Percentiles rank a stretch among this genome's conserved stretches.
These are phyloP conservation scores for Cheirogaleus major DNA, from an alignment of 2,797 vertebrate genomes.

Conservation along the genomic window DNA sequence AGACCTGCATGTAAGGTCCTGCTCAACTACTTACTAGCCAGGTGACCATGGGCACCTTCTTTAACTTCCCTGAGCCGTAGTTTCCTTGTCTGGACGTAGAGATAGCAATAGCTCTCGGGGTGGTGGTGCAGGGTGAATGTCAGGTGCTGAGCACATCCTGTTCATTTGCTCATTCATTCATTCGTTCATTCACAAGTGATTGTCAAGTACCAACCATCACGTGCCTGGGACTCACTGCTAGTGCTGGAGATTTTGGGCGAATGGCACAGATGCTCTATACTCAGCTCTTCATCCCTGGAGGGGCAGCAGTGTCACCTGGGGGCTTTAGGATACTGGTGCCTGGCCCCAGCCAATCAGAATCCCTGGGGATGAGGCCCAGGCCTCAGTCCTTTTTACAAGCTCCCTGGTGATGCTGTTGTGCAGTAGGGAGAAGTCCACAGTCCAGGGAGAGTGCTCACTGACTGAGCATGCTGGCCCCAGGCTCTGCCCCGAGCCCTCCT, in stretches of 20 bases:
- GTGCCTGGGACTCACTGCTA: fast-evolving
- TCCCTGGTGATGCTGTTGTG: background rate
- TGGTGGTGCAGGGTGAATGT: background rate
- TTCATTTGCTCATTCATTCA: background rate
- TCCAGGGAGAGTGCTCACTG: background rate
- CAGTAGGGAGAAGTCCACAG: background rate
- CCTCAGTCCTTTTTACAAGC: background rate
- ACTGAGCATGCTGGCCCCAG: background rate
- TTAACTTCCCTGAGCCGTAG: background rate
- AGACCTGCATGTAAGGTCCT: background rate
- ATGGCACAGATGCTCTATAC: background rate
- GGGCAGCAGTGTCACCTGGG: background rate
- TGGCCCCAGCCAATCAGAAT: background rate
- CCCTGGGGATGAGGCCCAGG: background rate
- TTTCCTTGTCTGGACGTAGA: background rate
- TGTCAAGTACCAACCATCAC: background rate
- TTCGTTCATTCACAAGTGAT: background rate
- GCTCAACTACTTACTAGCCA: background rate
- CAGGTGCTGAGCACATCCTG: background rate
- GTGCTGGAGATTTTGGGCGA: background rate
- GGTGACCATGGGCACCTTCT: background rate
- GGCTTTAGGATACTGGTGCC: background rate
- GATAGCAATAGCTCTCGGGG: background rate
- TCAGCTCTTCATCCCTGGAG: background rate
- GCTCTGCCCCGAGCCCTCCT: background rate